Evolutionary conservation across 2,797 vertebrate genomes (phyloP).

Genomic region (Pseudocheirus occidentalis): DNA sequence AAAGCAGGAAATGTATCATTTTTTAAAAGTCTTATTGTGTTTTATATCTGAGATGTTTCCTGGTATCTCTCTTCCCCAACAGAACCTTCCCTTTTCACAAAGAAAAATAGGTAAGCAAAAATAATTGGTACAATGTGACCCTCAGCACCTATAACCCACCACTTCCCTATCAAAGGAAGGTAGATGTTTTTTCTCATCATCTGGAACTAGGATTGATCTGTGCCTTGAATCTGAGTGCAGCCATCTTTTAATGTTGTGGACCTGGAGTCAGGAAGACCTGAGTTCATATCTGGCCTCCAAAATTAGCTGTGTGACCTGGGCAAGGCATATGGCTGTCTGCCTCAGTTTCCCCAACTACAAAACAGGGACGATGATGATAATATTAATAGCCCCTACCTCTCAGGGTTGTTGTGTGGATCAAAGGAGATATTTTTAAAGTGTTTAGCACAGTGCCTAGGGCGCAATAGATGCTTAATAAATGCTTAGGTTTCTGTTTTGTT

Average conservation of each 20-base stretch:
- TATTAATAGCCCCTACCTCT: too few species aligned
- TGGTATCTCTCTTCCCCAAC: not conserved
- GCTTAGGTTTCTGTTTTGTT: too few species aligned
- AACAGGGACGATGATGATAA: not conserved
- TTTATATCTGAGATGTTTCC: not conserved
- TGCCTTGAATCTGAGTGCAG: too few species aligned
- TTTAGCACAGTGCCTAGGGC: too few species aligned
- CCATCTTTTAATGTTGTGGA: too few species aligned
- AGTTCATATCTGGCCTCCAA: not conserved
- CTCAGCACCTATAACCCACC: not conserved
- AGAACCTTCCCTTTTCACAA: not conserved
- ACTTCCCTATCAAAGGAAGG: too few species aligned
- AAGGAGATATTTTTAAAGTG: too few species aligned
- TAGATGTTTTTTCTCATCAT: too few species aligned
- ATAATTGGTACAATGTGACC: not conserved
- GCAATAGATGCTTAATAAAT: too few species aligned
- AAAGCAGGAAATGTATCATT: not conserved
- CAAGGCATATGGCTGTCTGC: not conserved
- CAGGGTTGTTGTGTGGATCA: too few species aligned
- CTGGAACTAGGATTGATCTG: too few species aligned
- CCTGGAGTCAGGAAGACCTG: not conserved
- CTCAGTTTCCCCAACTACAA: constrained; percentile 26
- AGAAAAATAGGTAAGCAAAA: not conserved
- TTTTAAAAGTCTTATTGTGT: not conserved
- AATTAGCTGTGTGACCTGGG: not conserved